Percentiles rank a stretch among this genome's conserved stretches.
phyloP scores from a whole-genome alignment of 2,113 vertebrate species.

The Panthera leo region DNA sequence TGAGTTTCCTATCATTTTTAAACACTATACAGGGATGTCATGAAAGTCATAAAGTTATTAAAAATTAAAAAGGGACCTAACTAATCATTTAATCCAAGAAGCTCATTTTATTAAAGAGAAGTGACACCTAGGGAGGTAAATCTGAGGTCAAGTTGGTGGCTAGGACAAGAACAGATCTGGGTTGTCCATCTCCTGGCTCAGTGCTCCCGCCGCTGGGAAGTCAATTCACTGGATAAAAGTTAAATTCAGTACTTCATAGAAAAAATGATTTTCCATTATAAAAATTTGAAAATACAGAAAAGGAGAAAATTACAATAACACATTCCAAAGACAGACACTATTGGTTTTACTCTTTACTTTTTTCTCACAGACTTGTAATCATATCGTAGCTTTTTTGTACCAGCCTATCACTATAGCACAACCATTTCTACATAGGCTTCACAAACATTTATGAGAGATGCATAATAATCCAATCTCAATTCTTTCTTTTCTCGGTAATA shows the following conservation, averaged over 20 bases:
- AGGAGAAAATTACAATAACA: background rate
- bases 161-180: background rate
- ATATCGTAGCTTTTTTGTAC: background rate
- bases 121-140: background rate
- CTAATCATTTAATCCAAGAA: background rate
- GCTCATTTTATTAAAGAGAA: constrained; percentile 18
- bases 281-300: background rate
- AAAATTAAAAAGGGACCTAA: background rate
- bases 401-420: background rate
- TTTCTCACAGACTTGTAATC: background rate
- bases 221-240: background rate
- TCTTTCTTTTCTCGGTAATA: background rate
- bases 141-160: background rate
- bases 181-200: background rate
- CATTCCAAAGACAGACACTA: background rate
- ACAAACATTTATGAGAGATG: background rate
- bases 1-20: background rate
- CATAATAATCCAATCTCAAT: background rate
- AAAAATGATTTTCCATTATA: background rate
- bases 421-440: background rate
- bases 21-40: background rate
- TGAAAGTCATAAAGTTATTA: background rate
- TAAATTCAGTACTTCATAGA: background rate
- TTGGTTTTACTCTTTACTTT: background rate
- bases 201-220: background rate